Conservation (phyloP, 2,113 vertebrate species). For the Alethe castanea region DNA sequence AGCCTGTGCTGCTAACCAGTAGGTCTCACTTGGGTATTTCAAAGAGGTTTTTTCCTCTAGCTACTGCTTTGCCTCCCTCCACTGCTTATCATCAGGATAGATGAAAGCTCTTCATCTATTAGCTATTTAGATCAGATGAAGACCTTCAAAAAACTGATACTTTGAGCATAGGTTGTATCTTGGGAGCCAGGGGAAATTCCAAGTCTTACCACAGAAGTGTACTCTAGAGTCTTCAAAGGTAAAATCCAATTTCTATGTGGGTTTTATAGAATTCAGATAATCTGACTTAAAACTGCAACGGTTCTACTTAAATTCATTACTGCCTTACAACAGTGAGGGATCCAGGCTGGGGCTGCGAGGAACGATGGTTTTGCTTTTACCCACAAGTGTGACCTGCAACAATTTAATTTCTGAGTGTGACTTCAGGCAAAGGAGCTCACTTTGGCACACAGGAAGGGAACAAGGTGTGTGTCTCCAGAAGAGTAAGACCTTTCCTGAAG, state of each 20-base stretch:
- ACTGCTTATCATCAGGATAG: background rate
- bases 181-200: background rate
- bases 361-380: background rate
- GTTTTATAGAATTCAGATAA: background rate
- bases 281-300: background rate
- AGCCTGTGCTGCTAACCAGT: background rate
- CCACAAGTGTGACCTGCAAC: background rate
- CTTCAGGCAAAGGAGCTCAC: background rate
- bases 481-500: background rate
- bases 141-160: background rate
- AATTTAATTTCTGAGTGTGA: background rate
- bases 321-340: background rate
- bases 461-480: background rate
- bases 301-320: background rate
- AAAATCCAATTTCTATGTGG: background rate
- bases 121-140: background rate
- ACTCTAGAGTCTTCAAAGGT: background rate
- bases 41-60: background rate
- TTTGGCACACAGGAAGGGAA: background rate
- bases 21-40: background rate
- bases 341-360: accelerated
- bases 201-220: background rate
- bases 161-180: background rate
- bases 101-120: background rate
- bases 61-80: background rate